Base-by-base conservation (phyloP, 2,888 invertebrate species). In the Clanis bilineata region DNA sequence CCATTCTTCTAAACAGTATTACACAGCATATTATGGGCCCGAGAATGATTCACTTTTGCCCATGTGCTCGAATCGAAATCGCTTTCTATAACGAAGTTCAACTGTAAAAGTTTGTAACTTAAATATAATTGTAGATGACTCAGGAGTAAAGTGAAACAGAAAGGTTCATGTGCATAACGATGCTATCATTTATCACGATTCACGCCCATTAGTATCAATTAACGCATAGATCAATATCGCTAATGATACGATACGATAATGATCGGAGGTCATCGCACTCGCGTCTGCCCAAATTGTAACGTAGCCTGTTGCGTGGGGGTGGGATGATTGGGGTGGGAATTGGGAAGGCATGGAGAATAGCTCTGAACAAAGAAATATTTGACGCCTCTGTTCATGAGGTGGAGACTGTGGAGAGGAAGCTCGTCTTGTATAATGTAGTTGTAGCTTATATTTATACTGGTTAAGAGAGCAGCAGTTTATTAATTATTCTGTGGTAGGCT, bases 261-360 rank as follows among this genome's bases (percentile, higher is more conserved):
- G n/a, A 43, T 25, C 10, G 18, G n/a, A 28, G 56, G 23, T 43
- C 43, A 57, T n/a, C 25, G 56, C n/a, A 57, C 56, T n/a, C 43
- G 39, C 10, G 7, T 10, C 28, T 43, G 21, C 25, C 56, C 15
- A 43, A 57, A 57, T 28, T 41, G 56, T 43, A 41, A 56, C 12
- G 18, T 25, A 41, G 56, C 56, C 56, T 57, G 56, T 57, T 57
- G 56, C 56, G n/a, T 57, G 43, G 3, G 15, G 56, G 43, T 28
- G 18, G 28, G 56, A 15, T 56, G 41, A 41, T 12, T 10, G 10
- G 10, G 56, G 23, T 22, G 10, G 39, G 39, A 22, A n/a, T n/a
- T n/a, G 55, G 38, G 55, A 1, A 6, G 22, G 36, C 7, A 32
- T 28, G 10, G 18, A 32, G 51, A 0, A 2, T 4, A 51, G 51